phyloP scores from a whole-genome alignment of 2,888 invertebrate genomes.

The Dastarcus helophoroides region DNA sequence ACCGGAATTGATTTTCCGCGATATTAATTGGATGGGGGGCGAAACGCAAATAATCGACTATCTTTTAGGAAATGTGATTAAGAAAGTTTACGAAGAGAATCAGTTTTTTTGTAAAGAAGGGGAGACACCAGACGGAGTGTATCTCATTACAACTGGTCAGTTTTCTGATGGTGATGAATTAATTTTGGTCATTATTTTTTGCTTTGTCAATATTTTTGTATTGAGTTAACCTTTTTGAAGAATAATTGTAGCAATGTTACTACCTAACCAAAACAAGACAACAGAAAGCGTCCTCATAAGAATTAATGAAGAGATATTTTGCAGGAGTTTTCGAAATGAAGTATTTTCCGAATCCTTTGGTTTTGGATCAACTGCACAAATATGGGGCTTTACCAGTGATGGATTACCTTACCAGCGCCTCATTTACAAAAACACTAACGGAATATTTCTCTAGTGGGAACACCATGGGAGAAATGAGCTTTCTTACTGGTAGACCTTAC shows the following conservation, averaged over 20 bases:
- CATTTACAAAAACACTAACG: constrained; percentile 2
- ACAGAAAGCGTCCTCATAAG: too few species aligned
- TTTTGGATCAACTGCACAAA: constrained; percentile 5
- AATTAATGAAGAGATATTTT: too few species aligned
- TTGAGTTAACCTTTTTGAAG: too few species aligned
- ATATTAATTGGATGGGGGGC: constrained; percentile 4
- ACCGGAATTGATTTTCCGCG: constrained; percentile 3
- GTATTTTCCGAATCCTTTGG: neutral
- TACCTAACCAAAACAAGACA: too few species aligned
- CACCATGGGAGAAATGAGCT: constrained; percentile 6
- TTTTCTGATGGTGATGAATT: too few species aligned
- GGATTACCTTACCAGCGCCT: constrained; percentile 3
- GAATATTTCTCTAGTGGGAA: constrained; percentile 7
- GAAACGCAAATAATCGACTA: constrained; percentile 2
- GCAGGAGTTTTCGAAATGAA: constrained; percentile 1
- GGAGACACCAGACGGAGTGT: constrained; percentile 2
- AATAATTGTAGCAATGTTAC: too few species aligned
- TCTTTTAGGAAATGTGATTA: constrained; percentile 1
- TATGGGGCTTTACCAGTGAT: constrained; percentile 8
- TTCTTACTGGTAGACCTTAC: constrained; percentile 8
- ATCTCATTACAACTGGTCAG: constrained; percentile 5
- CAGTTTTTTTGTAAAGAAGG: constrained; percentile 2
- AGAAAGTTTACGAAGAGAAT: neutral
- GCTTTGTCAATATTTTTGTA: too few species aligned
- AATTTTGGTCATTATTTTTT: too few species aligned